A percentile compares a stretch with the other conserved stretches of the same genome.
phyloP scores from a whole-genome alignment of 2,888 invertebrate genomes.

The Bembecia ichneumoniformis region DNA sequence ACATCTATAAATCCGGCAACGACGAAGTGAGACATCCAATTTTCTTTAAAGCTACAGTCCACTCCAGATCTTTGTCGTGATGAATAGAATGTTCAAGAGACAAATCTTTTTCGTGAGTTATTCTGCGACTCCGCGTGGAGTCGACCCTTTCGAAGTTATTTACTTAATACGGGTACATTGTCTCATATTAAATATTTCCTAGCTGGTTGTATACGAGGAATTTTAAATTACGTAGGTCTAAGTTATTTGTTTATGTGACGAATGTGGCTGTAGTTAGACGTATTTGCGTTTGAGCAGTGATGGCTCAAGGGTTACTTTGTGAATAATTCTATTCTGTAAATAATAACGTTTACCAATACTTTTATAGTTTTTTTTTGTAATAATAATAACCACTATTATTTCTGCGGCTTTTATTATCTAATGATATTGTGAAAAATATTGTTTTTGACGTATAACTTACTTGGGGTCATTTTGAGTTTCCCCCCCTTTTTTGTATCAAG shows the following conservation, averaged over 20 bases:
- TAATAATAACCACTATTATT: too few relatives aligned
- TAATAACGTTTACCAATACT: too few relatives aligned
- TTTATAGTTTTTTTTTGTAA: too few relatives aligned
- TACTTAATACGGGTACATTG: constrained; percentile 23
- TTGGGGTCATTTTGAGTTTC: too few relatives aligned
- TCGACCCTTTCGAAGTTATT: constrained; percentile 34
- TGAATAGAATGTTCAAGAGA: constrained; percentile 54
- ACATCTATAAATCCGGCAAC: constrained; percentile 49
- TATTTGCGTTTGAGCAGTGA: too few relatives aligned
- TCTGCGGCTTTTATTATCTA: too few relatives aligned
- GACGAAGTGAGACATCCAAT: constrained; percentile 57
- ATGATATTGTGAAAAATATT: too few relatives aligned
- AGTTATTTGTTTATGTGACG: neutral
- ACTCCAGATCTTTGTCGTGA: constrained; percentile 58
- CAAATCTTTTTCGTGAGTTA: constrained; percentile 54
- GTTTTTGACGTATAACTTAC: too few relatives aligned
- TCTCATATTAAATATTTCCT: neutral
- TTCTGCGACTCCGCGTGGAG: constrained; percentile 21
- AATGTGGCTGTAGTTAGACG: too few relatives aligned
- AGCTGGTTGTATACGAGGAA: neutral
- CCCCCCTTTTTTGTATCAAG: too few relatives aligned
- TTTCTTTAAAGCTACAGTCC: constrained; percentile 64
- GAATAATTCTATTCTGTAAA: too few relatives aligned
- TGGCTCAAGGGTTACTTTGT: too few relatives aligned
- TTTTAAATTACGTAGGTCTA: neutral